Conservation (phyloP, 2,888 invertebrate genomes). For the Dryocosmus kuriphilus region DNA sequence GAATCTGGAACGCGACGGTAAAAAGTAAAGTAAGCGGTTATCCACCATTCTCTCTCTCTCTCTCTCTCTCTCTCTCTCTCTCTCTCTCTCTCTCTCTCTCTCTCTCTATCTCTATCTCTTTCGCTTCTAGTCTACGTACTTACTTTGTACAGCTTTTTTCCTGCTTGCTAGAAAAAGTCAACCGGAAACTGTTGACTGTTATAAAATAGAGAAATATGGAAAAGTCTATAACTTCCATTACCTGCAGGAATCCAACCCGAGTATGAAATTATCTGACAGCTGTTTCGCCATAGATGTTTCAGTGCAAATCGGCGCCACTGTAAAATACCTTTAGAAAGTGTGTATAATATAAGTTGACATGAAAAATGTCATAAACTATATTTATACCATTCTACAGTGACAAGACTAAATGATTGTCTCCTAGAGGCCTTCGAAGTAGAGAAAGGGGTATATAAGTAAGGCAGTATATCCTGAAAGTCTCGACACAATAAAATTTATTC, state of each 20-base stretch:
- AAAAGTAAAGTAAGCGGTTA: constrained; percentile 69
- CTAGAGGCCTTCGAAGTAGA: not conserved
- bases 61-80: constrained; percentile 47
- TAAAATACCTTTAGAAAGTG: not conserved
- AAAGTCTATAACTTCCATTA: too few species aligned
- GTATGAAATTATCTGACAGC: too few species aligned
- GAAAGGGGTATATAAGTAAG: not conserved
- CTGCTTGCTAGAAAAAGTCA: not conserved
- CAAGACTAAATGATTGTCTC: not conserved
- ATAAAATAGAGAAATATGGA: not conserved
- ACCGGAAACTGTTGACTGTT: constrained; percentile 1
- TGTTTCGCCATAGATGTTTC: too few species aligned
- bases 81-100: constrained; percentile 50
- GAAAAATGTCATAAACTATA: not conserved
- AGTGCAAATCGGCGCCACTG: too few species aligned
- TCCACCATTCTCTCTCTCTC: constrained; percentile 54
- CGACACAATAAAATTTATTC: not conserved
- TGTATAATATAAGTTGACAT: not conserved
- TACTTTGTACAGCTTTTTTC: not conserved
- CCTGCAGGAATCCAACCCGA: too few species aligned
- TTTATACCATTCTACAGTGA: not conserved
- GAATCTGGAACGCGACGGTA: constrained; percentile 72
- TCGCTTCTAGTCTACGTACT: constrained; percentile 36
- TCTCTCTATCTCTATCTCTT: constrained; percentile 52
- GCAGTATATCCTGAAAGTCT: not conserved